Evolutionary conservation across 2,888 invertebrate genomes (phyloP).

Genomic region (Rhaphigaster nebulosa): DNA sequence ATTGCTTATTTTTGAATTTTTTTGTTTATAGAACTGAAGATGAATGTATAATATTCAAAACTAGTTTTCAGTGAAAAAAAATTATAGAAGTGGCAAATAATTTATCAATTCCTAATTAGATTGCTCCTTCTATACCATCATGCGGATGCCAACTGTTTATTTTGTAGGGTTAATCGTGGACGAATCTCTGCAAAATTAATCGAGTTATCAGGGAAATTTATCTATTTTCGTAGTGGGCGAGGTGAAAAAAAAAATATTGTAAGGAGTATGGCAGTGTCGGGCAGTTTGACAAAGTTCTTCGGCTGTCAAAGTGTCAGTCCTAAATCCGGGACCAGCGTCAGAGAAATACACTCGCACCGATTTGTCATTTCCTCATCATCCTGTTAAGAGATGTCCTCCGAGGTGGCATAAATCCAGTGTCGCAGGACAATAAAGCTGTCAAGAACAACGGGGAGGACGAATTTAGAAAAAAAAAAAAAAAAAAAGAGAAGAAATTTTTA

Average conservation of each 20-base stretch:
- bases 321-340: not conserved
- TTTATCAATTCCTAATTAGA: no score
- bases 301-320: conserved; percentile 4
- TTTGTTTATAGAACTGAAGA: no score
- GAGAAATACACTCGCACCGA: not conserved
- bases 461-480: not conserved
- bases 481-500: conserved; percentile 5
- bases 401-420: conserved; percentile 7
- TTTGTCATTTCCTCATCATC: conserved; percentile 34
- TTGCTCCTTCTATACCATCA: no score
- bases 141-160: no score
- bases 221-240: not conserved
- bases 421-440: not conserved
- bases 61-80: no score
- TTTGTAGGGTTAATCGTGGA: not conserved
- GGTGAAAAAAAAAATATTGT: not conserved
- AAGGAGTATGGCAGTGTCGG: not conserved
- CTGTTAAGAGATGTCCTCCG: conserved; percentile 6
- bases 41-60: no score
- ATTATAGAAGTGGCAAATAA: no score
- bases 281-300: conserved; percentile 10
- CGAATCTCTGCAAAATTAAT: not conserved
- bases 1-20: no score
- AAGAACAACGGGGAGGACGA: not conserved
- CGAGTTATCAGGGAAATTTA: not conserved